Percentiles rank a stretch among this genome's conserved stretches.
Evolutionary conservation across 2,888 invertebrate species (phyloP).

Genomic region (Pimpla rufipes): DNA sequence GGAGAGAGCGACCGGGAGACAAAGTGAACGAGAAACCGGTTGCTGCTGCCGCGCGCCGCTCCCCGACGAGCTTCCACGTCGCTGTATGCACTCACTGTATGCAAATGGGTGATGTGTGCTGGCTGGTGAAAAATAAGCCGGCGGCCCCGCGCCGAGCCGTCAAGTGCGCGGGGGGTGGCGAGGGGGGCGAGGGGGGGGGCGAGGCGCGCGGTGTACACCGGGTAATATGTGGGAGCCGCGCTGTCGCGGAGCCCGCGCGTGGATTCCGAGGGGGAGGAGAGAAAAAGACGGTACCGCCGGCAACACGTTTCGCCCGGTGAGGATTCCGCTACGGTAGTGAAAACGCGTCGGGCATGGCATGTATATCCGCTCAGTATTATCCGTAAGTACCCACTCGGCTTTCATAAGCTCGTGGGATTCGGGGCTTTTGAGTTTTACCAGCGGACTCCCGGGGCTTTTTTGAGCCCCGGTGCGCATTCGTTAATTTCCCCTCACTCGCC

Average conservation of each 20-base stretch:
- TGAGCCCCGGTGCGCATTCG: not conserved
- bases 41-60: too few species aligned
- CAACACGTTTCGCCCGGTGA: constrained; percentile 12
- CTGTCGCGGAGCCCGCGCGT: not conserved
- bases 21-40: constrained; percentile 58
- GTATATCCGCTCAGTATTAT: constrained; percentile 17
- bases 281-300: not conserved
- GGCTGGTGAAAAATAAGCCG: constrained; percentile 25
- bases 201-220: not conserved
- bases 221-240: not conserved
- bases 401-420: constrained; percentile 39
- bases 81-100: constrained; percentile 22
- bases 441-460: constrained; percentile 13
- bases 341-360: constrained; percentile 3
- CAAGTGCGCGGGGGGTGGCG: not conserved
- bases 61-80: constrained; percentile 1
- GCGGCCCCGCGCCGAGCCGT: not conserved
- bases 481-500: constrained; percentile 17
- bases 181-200: too few species aligned
- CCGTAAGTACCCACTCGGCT: constrained; percentile 39
- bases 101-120: not conserved
- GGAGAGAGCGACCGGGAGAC: constrained; percentile 35
- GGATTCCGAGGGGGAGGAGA: not conserved
- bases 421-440: constrained; percentile 33
- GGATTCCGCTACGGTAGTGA: not conserved